Base-by-base conservation (phyloP, 2,113 vertebrate species). In the Paracanthobrama guichenoti region DNA sequence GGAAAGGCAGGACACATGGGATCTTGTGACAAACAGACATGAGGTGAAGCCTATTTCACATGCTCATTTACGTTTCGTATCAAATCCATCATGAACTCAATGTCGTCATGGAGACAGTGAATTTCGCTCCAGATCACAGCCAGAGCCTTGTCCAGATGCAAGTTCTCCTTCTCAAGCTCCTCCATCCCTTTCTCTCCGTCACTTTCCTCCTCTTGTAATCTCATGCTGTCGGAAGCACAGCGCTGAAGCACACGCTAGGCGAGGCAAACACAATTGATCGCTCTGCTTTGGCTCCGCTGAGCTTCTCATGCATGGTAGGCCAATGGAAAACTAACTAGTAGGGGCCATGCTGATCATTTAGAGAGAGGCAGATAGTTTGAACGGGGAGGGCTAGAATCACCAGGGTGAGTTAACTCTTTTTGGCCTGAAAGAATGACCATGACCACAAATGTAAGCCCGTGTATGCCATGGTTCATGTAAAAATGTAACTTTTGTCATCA, bases 251-350 rank as follows among this genome's bases (percentile, higher is more conserved):
- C 84, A 88, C 69, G 73, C 89, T 88, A 87, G 84, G n/a, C 42
- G 69, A 85, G 85, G 74, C 87, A 89, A 91, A 91, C 87, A 82
- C 86, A 88, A 91, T 90, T 16, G 87, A 89, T 86, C n/a, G 46
- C 75, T 69, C 60, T 62, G 20, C 71, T 53, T 71, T 59, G 57
- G 44, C 64, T 71, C 0, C 81, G 78, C 67, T 74, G 84, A 6
- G 78, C 76, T 82, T 85, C 82, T 48, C 79, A 88, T 81, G 71
- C 50, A 71, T 86, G 39, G 46, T 87, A 82, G 31, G 72, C 76
- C 10, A 50, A 89, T 81, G 79, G 86, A 85, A 86, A 81, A 79
- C 24, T 62, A 48, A 66, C 69, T 39, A 44, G 18, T 13, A 35
- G n/a, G 44, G 46, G 72, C 60, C 81, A 57, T 75, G 44, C 20